phyloP scores from a whole-genome alignment of 2,113 vertebrate genomes.

The Neolamprologus variostigma region DNA sequence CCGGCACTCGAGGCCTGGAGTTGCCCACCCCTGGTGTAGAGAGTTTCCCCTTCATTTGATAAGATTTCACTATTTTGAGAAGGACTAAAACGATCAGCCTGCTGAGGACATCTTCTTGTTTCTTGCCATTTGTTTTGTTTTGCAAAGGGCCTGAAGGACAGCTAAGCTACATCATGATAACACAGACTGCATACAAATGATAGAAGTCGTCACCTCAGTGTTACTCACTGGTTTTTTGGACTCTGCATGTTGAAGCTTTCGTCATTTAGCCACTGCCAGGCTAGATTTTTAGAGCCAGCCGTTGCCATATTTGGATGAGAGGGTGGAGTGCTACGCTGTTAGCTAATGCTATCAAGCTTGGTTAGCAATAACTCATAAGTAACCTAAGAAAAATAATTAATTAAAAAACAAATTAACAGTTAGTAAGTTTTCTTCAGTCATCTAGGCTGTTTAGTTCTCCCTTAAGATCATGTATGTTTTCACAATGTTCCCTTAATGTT shows the following conservation, averaged over 20 bases:
- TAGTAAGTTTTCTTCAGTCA: neutral
- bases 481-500: neutral
- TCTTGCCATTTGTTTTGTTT: neutral
- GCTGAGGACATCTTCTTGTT: neutral
- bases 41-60: neutral
- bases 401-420: neutral
- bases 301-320: neutral
- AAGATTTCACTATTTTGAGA: neutral
- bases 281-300: neutral
- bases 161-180: neutral
- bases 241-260: fast-evolving
- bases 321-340: neutral
- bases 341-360: neutral
- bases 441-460: neutral
- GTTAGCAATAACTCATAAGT: neutral
- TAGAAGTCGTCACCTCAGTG: neutral
- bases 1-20: too few relatives aligned
- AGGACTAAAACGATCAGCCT: fast-evolving
- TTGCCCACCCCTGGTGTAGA: too few relatives aligned
- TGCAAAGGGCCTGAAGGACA: neutral
- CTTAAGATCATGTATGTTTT: neutral
- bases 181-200: neutral
- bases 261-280: neutral
- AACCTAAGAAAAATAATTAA: neutral
- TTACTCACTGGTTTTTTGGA: neutral